Evolutionary conservation across 2,888 invertebrate genomes (phyloP).

Genomic region (Syrphus vitripennis): DNA sequence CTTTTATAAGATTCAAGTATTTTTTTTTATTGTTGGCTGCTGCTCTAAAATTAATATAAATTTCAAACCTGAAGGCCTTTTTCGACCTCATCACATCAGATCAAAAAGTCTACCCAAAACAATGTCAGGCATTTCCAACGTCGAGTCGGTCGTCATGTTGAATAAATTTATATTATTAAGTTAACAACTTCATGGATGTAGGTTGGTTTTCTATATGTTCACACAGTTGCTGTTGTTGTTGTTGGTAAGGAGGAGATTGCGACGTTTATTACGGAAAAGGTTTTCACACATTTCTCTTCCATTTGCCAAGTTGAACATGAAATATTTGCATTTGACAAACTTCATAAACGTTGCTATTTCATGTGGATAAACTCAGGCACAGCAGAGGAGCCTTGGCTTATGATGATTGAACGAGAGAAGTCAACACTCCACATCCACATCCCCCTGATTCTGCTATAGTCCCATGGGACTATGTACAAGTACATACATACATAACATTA

Average conservation of each 20-base stretch:
- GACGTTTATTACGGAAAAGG: slow-evolving; percentile 18
- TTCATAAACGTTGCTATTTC: slow-evolving; percentile 24
- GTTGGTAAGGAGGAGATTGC: neutral
- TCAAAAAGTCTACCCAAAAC: slow-evolving; percentile 6
- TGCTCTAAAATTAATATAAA: neutral
- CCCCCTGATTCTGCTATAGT: neutral
- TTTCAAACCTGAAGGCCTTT: neutral
- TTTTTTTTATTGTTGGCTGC: neutral
- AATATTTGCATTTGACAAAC: slow-evolving; percentile 62
- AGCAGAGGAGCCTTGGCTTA: neutral
- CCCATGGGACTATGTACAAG: neutral
- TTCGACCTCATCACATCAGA: neutral
- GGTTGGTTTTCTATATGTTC: neutral
- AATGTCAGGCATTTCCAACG: neutral
- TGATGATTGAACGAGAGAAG: slow-evolving; percentile 20
- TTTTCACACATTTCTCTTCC: slow-evolving; percentile 37
- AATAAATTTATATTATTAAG: slow-evolving; percentile 28
- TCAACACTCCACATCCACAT: neutral
- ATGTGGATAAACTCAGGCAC: slow-evolving; percentile 28
- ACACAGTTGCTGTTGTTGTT: neutral
- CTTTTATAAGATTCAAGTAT: neutral
- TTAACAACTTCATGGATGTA: slow-evolving; percentile 16
- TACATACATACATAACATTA: neutral
- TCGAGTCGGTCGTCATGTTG: neutral
- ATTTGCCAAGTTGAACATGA: slow-evolving; percentile 42